Conservation (phyloP, 2,797 vertebrate genomes). For the Myiotriccus ornatus region DNA sequence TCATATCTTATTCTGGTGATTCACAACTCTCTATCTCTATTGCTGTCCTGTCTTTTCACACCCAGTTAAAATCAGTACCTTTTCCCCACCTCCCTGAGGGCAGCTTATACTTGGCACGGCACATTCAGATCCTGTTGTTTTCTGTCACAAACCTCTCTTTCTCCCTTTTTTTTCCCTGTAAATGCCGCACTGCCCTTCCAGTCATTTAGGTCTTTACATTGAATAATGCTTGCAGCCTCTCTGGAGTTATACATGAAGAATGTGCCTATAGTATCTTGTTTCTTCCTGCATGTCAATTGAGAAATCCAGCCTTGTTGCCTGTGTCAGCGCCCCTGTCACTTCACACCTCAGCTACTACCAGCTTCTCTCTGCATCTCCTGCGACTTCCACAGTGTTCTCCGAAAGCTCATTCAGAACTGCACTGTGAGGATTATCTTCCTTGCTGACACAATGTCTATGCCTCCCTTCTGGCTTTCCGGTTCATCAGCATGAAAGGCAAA, state of each 20-base stretch:
- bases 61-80: background rate
- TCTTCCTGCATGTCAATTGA: background rate
- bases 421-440: conserved; percentile 15
- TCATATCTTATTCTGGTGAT: background rate
- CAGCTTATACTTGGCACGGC: background rate
- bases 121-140: background rate
- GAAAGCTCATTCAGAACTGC: background rate
- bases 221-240: background rate
- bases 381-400: background rate
- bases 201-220: background rate
- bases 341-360: background rate
- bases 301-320: background rate
- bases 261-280: background rate
- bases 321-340: background rate
- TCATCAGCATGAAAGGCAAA: conserved; percentile 34
- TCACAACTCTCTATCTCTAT: background rate
- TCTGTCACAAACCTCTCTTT: background rate
- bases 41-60: background rate
- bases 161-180: background rate
- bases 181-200: background rate
- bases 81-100: background rate
- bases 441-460: conserved; percentile 34
- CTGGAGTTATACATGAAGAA: background rate
- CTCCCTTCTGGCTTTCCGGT: background rate
- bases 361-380: background rate